Evolutionary conservation across 1,140 invertebrate genomes (phyloP).

Genomic region (Lycorma delicatula): DNA sequence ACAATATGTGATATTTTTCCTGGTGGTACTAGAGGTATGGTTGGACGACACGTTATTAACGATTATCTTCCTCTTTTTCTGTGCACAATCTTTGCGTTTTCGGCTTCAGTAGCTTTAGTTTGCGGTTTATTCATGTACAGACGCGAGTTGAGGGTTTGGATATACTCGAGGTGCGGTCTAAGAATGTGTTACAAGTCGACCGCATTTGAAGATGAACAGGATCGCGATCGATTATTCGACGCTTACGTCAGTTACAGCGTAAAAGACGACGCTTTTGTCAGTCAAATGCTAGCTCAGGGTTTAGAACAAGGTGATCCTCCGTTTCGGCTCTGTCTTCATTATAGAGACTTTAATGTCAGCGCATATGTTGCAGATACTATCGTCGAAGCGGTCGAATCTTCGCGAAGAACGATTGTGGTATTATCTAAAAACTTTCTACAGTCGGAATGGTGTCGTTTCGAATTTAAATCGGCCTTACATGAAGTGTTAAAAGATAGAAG

Average conservation of each 20-base stretch:
- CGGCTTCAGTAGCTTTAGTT: slow-evolving; percentile 59
- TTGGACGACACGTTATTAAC: slow-evolving; percentile 66
- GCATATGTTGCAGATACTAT: slow-evolving; percentile 81
- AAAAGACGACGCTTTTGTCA: slow-evolving; percentile 82
- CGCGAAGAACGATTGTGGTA: slow-evolving; percentile 80
- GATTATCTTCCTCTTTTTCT: slow-evolving; percentile 68
- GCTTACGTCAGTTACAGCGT: slow-evolving; percentile 86
- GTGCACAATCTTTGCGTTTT: slow-evolving; percentile 61
- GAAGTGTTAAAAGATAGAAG: slow-evolving; percentile 77
- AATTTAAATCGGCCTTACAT: slow-evolving; percentile 86
- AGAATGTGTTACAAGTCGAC: slow-evolving; percentile 73
- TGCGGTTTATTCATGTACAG: slow-evolving; percentile 72
- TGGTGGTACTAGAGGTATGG: slow-evolving; percentile 40
- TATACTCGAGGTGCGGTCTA: slow-evolving; percentile 76
- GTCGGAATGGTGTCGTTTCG: slow-evolving; percentile 89
- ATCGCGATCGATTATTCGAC: slow-evolving; percentile 78
- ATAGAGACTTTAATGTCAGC: slow-evolving; percentile 74
- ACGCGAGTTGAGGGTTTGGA: slow-evolving; percentile 74
- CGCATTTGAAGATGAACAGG: slow-evolving; percentile 61
- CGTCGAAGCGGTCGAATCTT: slow-evolving; percentile 81
- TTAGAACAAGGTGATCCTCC: slow-evolving; percentile 54
- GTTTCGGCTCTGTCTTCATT: slow-evolving; percentile 76
- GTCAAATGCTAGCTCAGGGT: slow-evolving; percentile 71
- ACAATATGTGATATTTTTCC: slow-evolving; percentile 51
- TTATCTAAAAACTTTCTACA: slow-evolving; percentile 87